Base-by-base conservation (phyloP, 2,113 vertebrate species). In the Pseudorasbora parva region DNA sequence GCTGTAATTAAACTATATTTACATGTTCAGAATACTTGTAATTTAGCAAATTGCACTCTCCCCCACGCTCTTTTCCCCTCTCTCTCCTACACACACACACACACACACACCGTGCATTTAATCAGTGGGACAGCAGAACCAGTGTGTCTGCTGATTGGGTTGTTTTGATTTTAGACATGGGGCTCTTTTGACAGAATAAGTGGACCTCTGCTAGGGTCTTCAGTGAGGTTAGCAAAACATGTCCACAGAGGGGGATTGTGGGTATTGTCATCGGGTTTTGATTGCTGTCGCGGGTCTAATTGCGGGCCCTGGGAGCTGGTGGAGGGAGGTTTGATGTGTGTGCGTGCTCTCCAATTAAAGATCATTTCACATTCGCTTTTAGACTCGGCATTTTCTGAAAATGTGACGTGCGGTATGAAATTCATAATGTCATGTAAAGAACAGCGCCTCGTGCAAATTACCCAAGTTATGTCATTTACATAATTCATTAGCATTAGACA, bases 1-100 rank as follows among this genome's bases (percentile, higher is more conserved):
- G 97, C 97, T 95, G 96, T 98, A 98, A 99, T 99, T 99, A 98
- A 98, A 98, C 96, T 98, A 98, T 99, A 98, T 99, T 99, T 99
- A 98, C 97, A 98, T 98, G 97, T 97, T 97, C 97, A 98, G 97
- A 99, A 98, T 99, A 98, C 97, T 98, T 98, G 97, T 98, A 98
- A 99, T 99, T 99, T 99, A 98, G 96, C 96, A 98, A 98, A 99
- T 99, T 99, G 97, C 96, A 97, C 97, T 97, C 96, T 83, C 68
- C 78, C 75, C 71, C 68, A 73, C 56, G 60, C 81, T 83, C 75
- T 79, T 57, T 78, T 37, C 37, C 71, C 17, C 47, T 57, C 74
- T 81, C 79, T 76, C 37, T 83, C 56, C 43, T 27, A 59, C 68
- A 60, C 56, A 41, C n/a, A n/a, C n/a, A n/a, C n/a, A n/a, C n/a